phyloP scores from a whole-genome alignment of 2,888 invertebrate species.

The Folsomia candida region DNA sequence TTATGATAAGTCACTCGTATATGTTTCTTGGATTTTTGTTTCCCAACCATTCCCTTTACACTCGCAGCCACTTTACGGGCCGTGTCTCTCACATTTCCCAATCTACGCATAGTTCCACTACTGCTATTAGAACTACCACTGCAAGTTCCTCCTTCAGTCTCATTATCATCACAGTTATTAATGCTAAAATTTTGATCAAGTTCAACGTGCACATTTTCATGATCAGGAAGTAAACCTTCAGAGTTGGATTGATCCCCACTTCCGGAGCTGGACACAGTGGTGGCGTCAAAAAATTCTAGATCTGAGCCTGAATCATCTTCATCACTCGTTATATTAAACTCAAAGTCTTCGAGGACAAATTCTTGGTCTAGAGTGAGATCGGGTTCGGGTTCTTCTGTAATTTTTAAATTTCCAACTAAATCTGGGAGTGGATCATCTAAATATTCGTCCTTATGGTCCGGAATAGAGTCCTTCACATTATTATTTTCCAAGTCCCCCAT shows the following conservation, averaged over 20 bases:
- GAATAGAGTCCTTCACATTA: slow-evolving; percentile 17
- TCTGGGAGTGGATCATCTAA: slow-evolving; percentile 50
- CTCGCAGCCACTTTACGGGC: slow-evolving; percentile 44
- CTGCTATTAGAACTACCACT: slow-evolving; percentile 19
- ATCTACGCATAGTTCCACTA: slow-evolving; percentile 28
- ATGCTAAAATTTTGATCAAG: slow-evolving; percentile 42
- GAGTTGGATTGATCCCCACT: slow-evolving; percentile 18
- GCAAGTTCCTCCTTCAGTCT: not conserved
- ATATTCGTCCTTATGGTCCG: slow-evolving; percentile 46
- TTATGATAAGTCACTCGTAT: slow-evolving; percentile 49
- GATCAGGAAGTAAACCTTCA: slow-evolving; percentile 37
- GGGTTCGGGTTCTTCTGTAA: slow-evolving; percentile 47
- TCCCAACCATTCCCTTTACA: slow-evolving; percentile 48
- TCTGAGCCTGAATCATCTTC: slow-evolving; percentile 47
- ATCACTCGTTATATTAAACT: slow-evolving; percentile 47
- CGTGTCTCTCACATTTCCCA: slow-evolving; percentile 41
- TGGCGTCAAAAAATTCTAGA: slow-evolving; percentile 49
- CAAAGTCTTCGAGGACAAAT: slow-evolving; percentile 50
- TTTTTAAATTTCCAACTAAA: slow-evolving; percentile 48
- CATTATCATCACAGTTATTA: slow-evolving; percentile 36
- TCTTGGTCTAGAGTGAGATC: slow-evolving; percentile 49
- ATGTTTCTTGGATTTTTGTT: slow-evolving; percentile 32
- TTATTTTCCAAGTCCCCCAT: not conserved
- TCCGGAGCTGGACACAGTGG: slow-evolving; percentile 17
- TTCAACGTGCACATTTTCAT: slow-evolving; percentile 50